Conservation (phyloP, 2,888 invertebrate genomes). For the Agriopis marginaria region DNA sequence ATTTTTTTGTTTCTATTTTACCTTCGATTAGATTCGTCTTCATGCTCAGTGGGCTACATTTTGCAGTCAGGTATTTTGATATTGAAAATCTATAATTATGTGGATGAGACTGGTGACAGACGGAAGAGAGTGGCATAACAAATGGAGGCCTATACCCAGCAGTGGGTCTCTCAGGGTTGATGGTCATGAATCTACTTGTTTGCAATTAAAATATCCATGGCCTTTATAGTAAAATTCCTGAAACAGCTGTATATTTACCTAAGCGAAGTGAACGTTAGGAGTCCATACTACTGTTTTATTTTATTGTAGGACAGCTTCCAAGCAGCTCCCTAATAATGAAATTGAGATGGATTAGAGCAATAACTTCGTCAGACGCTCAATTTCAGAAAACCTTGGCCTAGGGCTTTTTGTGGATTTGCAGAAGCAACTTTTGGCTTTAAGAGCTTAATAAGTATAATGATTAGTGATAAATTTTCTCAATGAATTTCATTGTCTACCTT, state of each 20-base stretch:
- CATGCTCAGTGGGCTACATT: too few species aligned
- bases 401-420: conserved; percentile 20
- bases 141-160: too few species aligned
- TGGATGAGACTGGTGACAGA: too few species aligned
- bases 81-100: too few species aligned
- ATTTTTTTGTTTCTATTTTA: too few species aligned
- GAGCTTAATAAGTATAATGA: conserved; percentile 27
- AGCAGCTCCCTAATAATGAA: conserved; percentile 38
- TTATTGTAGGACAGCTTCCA: conserved; percentile 10
- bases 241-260: too few species aligned
- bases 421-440: conserved; percentile 22
- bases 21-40: too few species aligned
- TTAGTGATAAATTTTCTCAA: not conserved
- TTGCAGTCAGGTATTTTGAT: too few species aligned
- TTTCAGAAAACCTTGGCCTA: conserved; percentile 29
- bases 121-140: too few species aligned
- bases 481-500: conserved; percentile 16
- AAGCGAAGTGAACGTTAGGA: not conserved
- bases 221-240: not conserved
- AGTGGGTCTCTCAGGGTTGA: too few species aligned
- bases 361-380: conserved; percentile 34
- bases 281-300: not conserved
- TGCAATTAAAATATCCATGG: too few species aligned
- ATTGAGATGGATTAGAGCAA: conserved; percentile 44
- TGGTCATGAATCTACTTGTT: too few species aligned